Evolutionary conservation across 1,140 invertebrate species (phyloP), one percentile per base, ranked within the genome.

Genomic region (Amphibalanus amphitrite): DNA sequence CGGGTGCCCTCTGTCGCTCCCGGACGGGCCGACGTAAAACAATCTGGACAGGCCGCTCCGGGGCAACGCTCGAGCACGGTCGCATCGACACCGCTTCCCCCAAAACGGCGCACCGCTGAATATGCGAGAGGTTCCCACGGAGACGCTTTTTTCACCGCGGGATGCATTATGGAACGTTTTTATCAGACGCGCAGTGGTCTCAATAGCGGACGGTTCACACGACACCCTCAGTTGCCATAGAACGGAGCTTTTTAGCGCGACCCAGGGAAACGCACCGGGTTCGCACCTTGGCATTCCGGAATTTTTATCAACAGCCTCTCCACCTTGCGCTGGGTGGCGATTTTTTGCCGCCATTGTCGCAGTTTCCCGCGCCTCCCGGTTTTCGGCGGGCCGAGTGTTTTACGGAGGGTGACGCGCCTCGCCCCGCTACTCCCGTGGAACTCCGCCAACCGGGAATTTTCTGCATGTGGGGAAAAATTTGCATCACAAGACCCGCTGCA

Each of bases 281-380:
- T 59, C 47, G 47, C 47, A 59, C 47, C 47, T 59, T 59, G 20
- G 47, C 47, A 59, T 59, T 59, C 47, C 47, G 47, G 47, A 59
- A 59, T 59, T 59, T 59, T 59, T 59, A 59, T 59, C 47, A 59
- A 59, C 47, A 23, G 47, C 47, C 47, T 59, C 47, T 59, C 47
- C 47, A 59, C 47, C 47, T 59, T 59, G 47, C 47, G 47, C 47
- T 13, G 47, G 13, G 47, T 3, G 47, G 17, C 47, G 20, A 20
- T 20, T 59, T 59, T 59, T 59, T 59, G 47, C 47, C 47, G 47
- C 47, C 20, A 17, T 59, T 59, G 47, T 59, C 13, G 10, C 13
- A 3, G 47, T 59, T 59, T 59, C 47, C 47, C 47, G 47, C 47
- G 47, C 47, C 47, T 59, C 47, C 47, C 47, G 20, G 47, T 59